Percentiles rank a stretch among this genome's conserved stretches.
Conservation (phyloP, 2,113 vertebrate genomes). For the Crypturellus undulatus region DNA sequence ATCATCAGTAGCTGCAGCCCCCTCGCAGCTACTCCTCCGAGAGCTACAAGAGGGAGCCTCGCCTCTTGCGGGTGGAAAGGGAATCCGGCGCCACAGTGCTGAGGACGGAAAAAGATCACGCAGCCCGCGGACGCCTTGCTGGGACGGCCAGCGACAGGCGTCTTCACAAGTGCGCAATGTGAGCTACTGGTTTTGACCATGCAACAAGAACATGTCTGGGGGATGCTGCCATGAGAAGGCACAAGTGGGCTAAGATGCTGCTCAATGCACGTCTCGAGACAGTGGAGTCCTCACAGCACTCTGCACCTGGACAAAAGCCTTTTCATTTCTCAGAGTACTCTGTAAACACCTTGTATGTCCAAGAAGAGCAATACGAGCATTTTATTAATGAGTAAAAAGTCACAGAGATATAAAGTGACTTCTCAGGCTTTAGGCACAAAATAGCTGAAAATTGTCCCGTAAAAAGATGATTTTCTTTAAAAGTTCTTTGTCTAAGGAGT, state of each 20-base stretch:
- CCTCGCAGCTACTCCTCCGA: no score
- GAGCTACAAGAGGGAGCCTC: no score
- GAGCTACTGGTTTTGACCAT: not conserved
- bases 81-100: no score
- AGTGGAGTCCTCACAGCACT: accelerated
- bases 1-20: no score
- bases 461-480: not conserved
- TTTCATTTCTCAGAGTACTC: not conserved
- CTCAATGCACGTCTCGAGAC: not conserved
- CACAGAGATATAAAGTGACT: accelerated
- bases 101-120: no score
- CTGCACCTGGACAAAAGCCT: not conserved
- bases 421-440: not conserved
- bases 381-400: not conserved
- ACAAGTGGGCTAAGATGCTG: not conserved
- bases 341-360: not conserved
- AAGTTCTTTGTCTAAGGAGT: not conserved
- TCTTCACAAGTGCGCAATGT: not conserved
- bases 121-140: no score
- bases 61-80: no score
- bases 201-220: accelerated
- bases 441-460: accelerated
- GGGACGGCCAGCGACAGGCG: no score
- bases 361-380: not conserved
- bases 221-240: accelerated